Evolutionary conservation across 1,140 invertebrate species (phyloP).

Genomic region (Semibalanus balanoides): DNA sequence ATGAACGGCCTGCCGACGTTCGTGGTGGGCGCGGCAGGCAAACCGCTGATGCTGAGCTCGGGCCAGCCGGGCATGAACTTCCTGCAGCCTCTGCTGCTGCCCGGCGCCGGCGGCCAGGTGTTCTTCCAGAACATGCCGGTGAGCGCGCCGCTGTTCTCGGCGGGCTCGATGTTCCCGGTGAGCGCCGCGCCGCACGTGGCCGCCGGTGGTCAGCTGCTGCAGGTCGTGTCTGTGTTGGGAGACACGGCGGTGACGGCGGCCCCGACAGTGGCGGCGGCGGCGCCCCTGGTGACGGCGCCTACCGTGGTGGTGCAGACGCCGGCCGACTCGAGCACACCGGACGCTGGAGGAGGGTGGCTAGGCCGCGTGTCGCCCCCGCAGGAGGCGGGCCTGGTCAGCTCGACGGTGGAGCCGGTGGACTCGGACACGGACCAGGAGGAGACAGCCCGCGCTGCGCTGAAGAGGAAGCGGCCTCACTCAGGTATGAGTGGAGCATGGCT

Average conservation of each 20-base stretch:
- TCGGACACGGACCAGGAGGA: not conserved
- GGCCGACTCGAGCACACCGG: conserved; percentile 1
- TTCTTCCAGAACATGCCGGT: not conserved
- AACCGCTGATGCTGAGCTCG: not conserved
- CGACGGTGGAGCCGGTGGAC: not conserved
- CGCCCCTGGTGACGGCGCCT: not conserved
- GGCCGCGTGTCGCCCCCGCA: too few relatives aligned
- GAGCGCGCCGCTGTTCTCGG: not conserved
- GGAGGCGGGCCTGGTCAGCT: not conserved
- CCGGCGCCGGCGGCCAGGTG: not conserved
- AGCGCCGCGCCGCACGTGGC: not conserved
- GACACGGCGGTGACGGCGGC: not conserved
- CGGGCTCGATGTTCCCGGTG: not conserved
- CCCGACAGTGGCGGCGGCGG: not conserved
- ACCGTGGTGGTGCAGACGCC: not conserved
- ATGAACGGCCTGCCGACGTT: not conserved
- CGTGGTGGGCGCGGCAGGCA: not conserved
- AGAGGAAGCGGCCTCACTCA: not conserved
- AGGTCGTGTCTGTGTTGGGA: not conserved
- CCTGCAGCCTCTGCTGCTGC: not conserved
- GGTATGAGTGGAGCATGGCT: not conserved
- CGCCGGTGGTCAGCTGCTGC: not conserved
- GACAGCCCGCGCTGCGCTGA: not conserved
- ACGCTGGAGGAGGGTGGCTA: not conserved
- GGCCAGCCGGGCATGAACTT: not conserved